These are phyloP conservation scores for Petrolisthes cinctipes DNA, from an alignment of 2,888 invertebrate species.

Conservation along the genomic window DNA sequence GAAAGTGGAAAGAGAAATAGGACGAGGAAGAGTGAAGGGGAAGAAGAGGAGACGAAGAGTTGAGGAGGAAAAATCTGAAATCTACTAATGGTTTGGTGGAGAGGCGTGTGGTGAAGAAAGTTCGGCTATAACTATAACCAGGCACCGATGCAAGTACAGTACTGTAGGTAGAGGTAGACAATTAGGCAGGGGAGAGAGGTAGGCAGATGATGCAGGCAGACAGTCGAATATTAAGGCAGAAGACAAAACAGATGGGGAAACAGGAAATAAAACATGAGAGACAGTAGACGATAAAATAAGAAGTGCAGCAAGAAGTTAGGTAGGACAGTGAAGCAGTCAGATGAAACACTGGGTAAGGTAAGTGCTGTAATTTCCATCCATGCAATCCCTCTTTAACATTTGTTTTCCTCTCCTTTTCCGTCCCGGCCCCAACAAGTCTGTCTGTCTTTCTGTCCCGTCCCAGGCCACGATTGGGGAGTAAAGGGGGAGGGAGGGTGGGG, in stretches of 20 bases:
- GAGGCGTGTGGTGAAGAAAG: background rate
- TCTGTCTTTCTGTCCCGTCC: no score
- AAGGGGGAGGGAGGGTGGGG: background rate
- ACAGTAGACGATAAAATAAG: background rate
- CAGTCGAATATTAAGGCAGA: no score
- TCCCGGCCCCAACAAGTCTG: no score
- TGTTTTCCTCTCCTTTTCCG: no score
- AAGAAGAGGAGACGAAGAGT: constrained; percentile 7
- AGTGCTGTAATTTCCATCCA: no score
- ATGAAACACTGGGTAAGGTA: background rate
- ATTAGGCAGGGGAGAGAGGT: no score
- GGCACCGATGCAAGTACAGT: no score
- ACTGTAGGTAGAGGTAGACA: no score
- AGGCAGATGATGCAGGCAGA: no score
- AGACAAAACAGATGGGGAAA: background rate
- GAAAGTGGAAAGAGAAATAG: background rate
- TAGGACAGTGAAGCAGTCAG: background rate
- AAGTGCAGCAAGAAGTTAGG: background rate
- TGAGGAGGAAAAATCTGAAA: background rate
- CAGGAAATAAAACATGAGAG: background rate
- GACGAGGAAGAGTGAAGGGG: constrained; percentile 1
- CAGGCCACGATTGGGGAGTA: background rate
- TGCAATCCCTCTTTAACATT: no score
- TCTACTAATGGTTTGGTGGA: background rate
- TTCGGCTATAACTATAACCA: no score